Evolutionary conservation across 2,888 invertebrate species (phyloP), one percentile per base, ranked within the genome.

Genomic region (Zaprionus lineosus): DNA sequence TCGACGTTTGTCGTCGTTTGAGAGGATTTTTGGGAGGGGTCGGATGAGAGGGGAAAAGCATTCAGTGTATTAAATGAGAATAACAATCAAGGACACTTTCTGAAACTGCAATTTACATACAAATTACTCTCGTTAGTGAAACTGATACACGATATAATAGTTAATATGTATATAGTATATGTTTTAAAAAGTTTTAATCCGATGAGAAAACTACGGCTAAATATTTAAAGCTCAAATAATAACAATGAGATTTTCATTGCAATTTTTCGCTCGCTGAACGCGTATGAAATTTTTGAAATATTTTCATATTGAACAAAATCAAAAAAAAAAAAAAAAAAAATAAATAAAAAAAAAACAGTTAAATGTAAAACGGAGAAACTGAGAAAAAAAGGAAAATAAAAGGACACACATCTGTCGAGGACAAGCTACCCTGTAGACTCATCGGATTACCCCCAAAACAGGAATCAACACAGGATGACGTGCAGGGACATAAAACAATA

Each of bases 231-330:
- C 26, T 44, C 47, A 36, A 56, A 55, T 46, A 56, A 44, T 68
- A 50, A 24, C 24, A 52, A 53, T 18, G 24, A 28, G 40, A 36
- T 66, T 58, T 36, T 33, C 33, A 39, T 58, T 14, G 14, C 29
- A 60, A 53, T 47, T 36, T 52, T 48, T 14, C 40, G 34, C 7
- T 18, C 4, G 2, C 6, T 41, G 61, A 75, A 82, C 56, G 24
- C 55, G 52, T 60, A 75, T 71, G 62, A 48, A 60, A 61, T 65
- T 62, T 59, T 68, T 70, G 61, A 61, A 67, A 44, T 44, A 51
- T 55, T 74, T 72, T 63, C 26, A 48, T 56, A 58, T 60, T 16
- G 41, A 44, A 12, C 40, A 29, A 14, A 15, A 8, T 11, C 9
- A 19, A 14, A 34, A 9, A 9, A 26, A 2, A 41, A 12, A 24